These are phyloP conservation scores for Gavialis gangeticus DNA, from an alignment of 2,113 vertebrate genomes.

Conservation along the genomic window DNA sequence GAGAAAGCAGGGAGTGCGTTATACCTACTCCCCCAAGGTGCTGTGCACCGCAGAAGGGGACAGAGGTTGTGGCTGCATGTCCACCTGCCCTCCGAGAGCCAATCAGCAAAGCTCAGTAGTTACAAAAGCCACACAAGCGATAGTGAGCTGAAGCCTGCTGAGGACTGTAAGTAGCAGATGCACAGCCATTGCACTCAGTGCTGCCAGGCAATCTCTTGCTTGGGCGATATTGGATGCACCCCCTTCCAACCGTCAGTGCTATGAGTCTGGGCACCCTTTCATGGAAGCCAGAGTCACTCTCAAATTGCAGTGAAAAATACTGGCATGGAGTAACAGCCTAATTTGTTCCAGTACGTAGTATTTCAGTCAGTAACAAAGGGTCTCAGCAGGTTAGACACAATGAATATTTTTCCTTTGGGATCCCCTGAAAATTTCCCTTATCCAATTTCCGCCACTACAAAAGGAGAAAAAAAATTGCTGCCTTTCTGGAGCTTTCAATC, in stretches of 20 bases:
- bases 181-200: not conserved
- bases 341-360: not conserved
- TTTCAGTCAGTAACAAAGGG: slow-evolving; percentile 26
- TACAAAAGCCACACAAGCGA: rapidly evolving
- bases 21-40: rapidly evolving
- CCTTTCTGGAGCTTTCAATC: slow-evolving; percentile 17
- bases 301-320: slow-evolving; percentile 35
- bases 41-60: not conserved
- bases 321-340: slow-evolving; percentile 40
- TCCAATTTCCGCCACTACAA: not conserved
- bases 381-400: slow-evolving; percentile 23
- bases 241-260: not conserved
- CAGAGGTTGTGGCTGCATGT: not conserved
- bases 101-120: not conserved
- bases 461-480: not conserved
- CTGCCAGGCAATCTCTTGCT: too few species aligned
- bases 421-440: slow-evolving; percentile 30
- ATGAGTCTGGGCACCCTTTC: not conserved
- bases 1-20: not conserved
- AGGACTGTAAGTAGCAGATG: not conserved
- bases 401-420: slow-evolving; percentile 44
- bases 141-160: not conserved
- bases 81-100: not conserved
- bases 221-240: not conserved
- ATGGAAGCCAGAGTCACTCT: not conserved